Base-by-base conservation (phyloP, 2,888 invertebrate genomes). In the Bhutanitis thaidina region DNA sequence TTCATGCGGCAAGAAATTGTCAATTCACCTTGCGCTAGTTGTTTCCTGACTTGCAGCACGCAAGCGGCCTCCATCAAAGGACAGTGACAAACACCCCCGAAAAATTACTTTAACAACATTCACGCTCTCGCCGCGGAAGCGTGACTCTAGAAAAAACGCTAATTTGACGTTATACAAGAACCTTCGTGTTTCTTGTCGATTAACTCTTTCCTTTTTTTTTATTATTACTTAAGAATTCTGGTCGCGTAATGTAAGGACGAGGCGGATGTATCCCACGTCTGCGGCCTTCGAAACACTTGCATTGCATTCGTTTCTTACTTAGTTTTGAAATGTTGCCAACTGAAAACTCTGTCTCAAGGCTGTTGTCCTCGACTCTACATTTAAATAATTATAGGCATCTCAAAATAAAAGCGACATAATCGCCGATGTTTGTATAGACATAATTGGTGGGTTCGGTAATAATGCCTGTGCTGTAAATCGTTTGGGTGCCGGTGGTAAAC, bases 261-360 rank as follows among this genome's bases (percentile, higher is more conserved):
- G 59, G 70, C 77, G 79, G 80, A 82, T 78, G 77, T 71, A 63
- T 61, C 65, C 63, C 54, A 62, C 62, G 63, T 65, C 67, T 64
- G 48, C 61, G 75, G 69, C 82, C 83, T 81, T 80, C 73, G 64
- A 58, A 65, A 74, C 69, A 72, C 82, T 77, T 80, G 79, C 64
- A 66, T 57, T 73, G 80, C 77, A 81, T 82, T 74, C 59, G 59
- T 58, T 64, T 65, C 65, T 66, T 49, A 55, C 57, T 61, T 54
- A 35, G 45, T 53, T 48, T 54, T 49, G 46, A 51, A 39, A 56
- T 67, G 61, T 69, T 71, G 65, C 67, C 67, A 71, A 56, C 60
- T 59, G 52, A 50, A 56, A 52, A 29, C 4, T 14, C 35, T 13
- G 43, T 41, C 44, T 37, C 36, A 43, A 38, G 29, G 12, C 25